A percentile compares a stretch with the other conserved stretches of the same genome.
These are phyloP conservation scores for Procambarus virginalis DNA, from an alignment of 1,140 invertebrate genomes.

Conservation along the genomic window DNA sequence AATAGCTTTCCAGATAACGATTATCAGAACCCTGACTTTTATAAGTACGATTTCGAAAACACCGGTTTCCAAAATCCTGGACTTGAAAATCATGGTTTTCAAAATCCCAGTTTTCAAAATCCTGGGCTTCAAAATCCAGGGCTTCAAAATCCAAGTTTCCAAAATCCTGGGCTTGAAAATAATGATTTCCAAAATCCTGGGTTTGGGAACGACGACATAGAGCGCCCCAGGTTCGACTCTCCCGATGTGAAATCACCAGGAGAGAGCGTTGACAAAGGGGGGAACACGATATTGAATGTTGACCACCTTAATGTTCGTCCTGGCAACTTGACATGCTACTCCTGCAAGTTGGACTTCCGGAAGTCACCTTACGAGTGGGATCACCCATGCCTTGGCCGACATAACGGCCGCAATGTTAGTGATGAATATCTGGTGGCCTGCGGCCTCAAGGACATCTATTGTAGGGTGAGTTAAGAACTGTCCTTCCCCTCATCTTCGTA, in stretches of 20 bases:
- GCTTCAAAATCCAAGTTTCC: neutral
- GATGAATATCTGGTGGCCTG: slow-evolving; percentile 56
- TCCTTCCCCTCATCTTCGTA: no score
- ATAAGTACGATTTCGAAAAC: no score
- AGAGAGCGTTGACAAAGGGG: neutral
- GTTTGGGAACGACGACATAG: no score
- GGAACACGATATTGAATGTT: neutral
- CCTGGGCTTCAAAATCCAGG: neutral
- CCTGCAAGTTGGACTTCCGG: slow-evolving; percentile 66
- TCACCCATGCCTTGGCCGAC: slow-evolving; percentile 60
- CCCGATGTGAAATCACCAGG: neutral
- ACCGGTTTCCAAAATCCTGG: neutral
- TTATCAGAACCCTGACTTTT: no score
- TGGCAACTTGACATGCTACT: slow-evolving; percentile 56
- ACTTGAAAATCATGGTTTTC: neutral
- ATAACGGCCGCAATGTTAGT: slow-evolving; percentile 54
- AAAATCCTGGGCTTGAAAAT: neutral
- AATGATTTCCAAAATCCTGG: neutral
- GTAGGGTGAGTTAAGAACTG: slow-evolving; percentile 44
- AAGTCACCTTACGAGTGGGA: slow-evolving; percentile 51
- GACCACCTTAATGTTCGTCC: neutral
- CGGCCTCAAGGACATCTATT: slow-evolving; percentile 53
- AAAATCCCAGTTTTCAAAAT: neutral
- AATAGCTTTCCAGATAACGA: no score
- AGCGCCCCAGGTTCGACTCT: neutral